phyloP scores from a whole-genome alignment of 2,113 vertebrate genomes.

The Clinocottus analis region DNA sequence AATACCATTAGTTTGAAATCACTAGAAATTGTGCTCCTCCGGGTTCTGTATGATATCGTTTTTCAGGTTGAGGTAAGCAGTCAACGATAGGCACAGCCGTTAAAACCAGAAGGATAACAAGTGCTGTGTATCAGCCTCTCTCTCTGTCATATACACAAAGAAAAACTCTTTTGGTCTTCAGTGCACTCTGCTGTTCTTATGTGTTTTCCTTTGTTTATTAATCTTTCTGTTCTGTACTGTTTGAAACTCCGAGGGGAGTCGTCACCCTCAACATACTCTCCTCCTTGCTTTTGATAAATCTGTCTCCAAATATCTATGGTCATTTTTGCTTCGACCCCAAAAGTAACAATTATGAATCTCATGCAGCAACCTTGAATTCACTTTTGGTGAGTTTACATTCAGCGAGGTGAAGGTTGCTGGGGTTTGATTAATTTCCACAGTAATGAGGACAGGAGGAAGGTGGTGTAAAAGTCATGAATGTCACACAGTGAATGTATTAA shows the following conservation, averaged over 20 bases:
- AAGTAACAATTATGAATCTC: slow-evolving; percentile 25
- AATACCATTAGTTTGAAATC: slow-evolving; percentile 59
- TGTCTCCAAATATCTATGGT: slow-evolving; percentile 12
- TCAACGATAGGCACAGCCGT: slow-evolving; percentile 41
- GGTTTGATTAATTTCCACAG: slow-evolving; percentile 57
- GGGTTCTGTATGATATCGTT: slow-evolving; percentile 41
- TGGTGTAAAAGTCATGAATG: slow-evolving; percentile 44
- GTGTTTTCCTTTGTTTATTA: slow-evolving; percentile 22
- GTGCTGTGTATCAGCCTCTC: slow-evolving; percentile 25
- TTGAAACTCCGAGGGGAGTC: slow-evolving; percentile 12
- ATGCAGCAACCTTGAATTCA: slow-evolving; percentile 15
- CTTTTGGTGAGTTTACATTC: slow-evolving; percentile 38
- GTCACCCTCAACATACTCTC: slow-evolving; percentile 19
- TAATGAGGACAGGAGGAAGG: slow-evolving; percentile 39
- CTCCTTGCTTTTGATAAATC: slow-evolving; percentile 26
- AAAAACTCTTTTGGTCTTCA: slow-evolving; percentile 17
- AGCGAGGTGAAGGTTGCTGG: slow-evolving; percentile 31
- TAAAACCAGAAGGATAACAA: slow-evolving; percentile 56
- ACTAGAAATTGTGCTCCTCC: slow-evolving; percentile 42
- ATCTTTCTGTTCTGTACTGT: background rate
- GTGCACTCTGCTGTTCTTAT: slow-evolving; percentile 10
- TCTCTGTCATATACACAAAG: slow-evolving; percentile 23
- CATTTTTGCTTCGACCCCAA: slow-evolving; percentile 16
- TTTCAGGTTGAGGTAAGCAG: slow-evolving; percentile 65
- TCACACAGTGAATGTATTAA: slow-evolving; percentile 47